Base-by-base conservation (phyloP, 2,113 vertebrate genomes). In the Centrocercus urophasianus region DNA sequence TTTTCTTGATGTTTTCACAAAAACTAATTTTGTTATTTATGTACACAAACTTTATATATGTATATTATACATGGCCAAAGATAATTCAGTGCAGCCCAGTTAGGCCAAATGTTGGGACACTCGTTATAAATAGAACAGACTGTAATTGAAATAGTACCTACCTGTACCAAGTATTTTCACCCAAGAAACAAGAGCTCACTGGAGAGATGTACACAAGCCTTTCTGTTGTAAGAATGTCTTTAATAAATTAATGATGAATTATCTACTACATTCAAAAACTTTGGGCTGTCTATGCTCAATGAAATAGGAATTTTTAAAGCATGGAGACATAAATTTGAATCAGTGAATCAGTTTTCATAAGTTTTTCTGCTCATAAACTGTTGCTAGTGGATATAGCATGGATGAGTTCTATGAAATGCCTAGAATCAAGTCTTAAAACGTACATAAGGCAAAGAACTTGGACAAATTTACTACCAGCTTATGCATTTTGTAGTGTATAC, bases 221-320 rank as follows among this genome's bases (percentile, higher is more conserved):
- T 19, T 57, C 1, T 17, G 42, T 2, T 42, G 8, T 52, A 60
- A 65, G 22, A 82, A 86, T 50, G 7, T 38, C 28, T 42, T 27
- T 0, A 65, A 22, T 32, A 57, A 70, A 2, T 24, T 45, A 47
- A 0, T 42, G 8, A 45, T 17, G 11, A 90, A 3, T 64, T 54
- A 72, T 59, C 47, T 20, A 42, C 13, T 10, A 64, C 3, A 21
- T 54, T 72, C 5, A 45, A 27, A 75, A 75, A 50, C 12, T 67
- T 72, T 16, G 10, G 18, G 40, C 7, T 78, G 8, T 45, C 8
- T 19, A 71, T 42, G 15, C 24, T 16, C 32, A 66, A 25, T 0
- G 3, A 61, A 11, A 36, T n/a, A n/a, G 57, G 42, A 16, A 19
- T 17, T 45, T 81, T 89, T 52, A 70, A 65, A 54, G 65, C 38